Conservation (phyloP, 2,797 vertebrate species). For the Scolopax bukidnonensis region DNA sequence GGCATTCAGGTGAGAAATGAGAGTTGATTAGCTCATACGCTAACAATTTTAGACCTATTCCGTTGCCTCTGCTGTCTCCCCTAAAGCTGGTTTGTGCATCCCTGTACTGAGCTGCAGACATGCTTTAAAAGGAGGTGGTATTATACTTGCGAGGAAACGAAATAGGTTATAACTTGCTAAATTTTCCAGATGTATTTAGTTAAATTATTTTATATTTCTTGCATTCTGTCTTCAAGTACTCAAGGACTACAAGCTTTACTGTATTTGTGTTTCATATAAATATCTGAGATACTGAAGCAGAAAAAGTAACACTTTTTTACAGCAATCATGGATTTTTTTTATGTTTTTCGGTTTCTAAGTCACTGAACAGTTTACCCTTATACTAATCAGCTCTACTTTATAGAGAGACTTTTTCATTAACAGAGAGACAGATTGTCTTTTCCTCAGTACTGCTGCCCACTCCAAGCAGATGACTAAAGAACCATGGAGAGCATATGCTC, state of each 20-base stretch:
- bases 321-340: not conserved
- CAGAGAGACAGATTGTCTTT: conserved; percentile 59
- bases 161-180: not conserved
- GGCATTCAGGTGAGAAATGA: not conserved
- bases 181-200: not conserved
- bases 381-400: not conserved
- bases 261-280: not conserved
- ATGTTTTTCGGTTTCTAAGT: not conserved
- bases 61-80: not conserved
- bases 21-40: not conserved
- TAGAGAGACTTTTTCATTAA: conserved; percentile 47
- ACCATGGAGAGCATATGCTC: conserved; percentile 43
- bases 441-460: conserved; percentile 31
- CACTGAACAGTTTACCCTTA: conserved; percentile 2
- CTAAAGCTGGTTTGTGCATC: not conserved
- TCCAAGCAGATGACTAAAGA: conserved; percentile 56
- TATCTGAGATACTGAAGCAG: not conserved
- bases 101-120: not conserved
- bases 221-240: not conserved
- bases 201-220: not conserved
- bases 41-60: not conserved
- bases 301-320: not conserved
- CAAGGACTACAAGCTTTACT: not conserved
- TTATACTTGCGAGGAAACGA: not conserved
- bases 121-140: not conserved